These are phyloP conservation scores for Mungos mungo DNA, from an alignment of 2,113 vertebrate species.

Conservation along the genomic window DNA sequence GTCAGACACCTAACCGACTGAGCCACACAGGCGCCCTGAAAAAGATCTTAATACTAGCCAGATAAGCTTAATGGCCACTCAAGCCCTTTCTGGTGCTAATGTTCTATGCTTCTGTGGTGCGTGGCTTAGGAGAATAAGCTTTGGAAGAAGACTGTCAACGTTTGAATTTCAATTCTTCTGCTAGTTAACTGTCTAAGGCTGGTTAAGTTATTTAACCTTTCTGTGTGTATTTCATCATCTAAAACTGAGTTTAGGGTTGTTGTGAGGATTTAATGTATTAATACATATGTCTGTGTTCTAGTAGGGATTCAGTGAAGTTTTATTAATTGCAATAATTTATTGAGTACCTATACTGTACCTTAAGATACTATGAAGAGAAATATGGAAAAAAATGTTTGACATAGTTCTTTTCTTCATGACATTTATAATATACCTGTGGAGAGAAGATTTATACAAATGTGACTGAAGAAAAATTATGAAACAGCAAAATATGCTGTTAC, in stretches of 20 bases:
- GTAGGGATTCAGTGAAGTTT: background rate
- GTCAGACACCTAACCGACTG: too few relatives aligned
- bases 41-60: background rate
- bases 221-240: background rate
- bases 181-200: background rate
- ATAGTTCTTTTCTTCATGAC: background rate
- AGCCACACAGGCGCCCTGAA: too few relatives aligned
- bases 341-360: background rate
- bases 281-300: background rate
- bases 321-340: background rate
- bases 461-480: background rate
- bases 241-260: conserved; percentile 17
- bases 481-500: background rate
- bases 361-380: conserved; percentile 30
- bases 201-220: background rate
- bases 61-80: background rate
- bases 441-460: background rate
- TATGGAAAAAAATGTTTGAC: background rate
- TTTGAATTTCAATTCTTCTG: conserved; percentile 3
- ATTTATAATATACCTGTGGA: background rate
- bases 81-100: background rate
- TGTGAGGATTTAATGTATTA: background rate
- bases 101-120: background rate
- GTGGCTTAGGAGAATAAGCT: background rate
- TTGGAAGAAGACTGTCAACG: background rate